Percentiles rank a stretch among this genome's conserved stretches.
These are phyloP conservation scores for Brachionus plicatilis DNA, from an alignment of 1,140 invertebrate species.

Conservation along the genomic window DNA sequence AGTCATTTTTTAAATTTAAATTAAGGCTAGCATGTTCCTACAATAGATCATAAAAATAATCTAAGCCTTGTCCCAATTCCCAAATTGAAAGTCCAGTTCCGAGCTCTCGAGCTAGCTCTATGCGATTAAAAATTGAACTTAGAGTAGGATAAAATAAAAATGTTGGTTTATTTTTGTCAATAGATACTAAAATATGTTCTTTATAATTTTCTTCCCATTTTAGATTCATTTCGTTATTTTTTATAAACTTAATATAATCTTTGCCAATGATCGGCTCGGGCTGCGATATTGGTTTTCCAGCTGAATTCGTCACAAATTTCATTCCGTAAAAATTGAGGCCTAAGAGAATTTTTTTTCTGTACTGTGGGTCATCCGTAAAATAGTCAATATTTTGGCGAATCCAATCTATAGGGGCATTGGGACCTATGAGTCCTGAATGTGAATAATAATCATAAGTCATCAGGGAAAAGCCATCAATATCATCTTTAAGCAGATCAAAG, in stretches of 20 bases:
- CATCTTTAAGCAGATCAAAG: constrained; percentile 69
- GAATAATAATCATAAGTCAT: constrained; percentile 93
- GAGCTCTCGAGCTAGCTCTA: constrained; percentile 71
- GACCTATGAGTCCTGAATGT: constrained; percentile 46
- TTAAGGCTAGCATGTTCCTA: constrained; percentile 54
- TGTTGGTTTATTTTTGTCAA: not conserved
- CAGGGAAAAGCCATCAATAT: constrained; percentile 77
- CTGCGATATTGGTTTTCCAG: not conserved
- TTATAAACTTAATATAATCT: constrained; percentile 56
- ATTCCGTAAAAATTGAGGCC: constrained; percentile 91
- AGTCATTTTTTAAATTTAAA: not conserved
- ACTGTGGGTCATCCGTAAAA: constrained; percentile 60
- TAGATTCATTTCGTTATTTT: constrained; percentile 54
- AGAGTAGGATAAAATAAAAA: constrained; percentile 82
- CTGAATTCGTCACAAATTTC: constrained; percentile 70
- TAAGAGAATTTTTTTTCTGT: constrained; percentile 71
- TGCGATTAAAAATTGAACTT: constrained; percentile 71
- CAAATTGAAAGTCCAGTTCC: constrained; percentile 81
- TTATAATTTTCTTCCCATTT: not conserved
- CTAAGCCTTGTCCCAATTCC: constrained; percentile 87
- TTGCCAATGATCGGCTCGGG: constrained; percentile 21
- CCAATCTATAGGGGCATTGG: constrained; percentile 81
- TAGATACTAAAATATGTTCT: not conserved
- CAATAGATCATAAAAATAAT: constrained; percentile 89
- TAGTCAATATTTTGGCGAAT: constrained; percentile 69